Conservation (phyloP, 2,797 vertebrate species). For the Mus minutoides region DNA sequence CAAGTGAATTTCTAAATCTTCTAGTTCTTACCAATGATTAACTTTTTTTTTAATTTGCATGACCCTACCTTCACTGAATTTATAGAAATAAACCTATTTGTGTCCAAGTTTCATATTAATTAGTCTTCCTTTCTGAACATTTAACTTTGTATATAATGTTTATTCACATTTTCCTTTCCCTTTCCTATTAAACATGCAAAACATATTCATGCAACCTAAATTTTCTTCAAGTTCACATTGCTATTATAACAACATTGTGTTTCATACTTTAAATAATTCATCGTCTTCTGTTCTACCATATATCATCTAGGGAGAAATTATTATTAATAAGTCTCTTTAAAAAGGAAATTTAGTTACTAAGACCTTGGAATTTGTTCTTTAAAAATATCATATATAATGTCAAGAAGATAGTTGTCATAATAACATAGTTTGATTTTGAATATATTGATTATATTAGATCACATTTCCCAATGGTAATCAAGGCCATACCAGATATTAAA, state of each 20-base stretch:
- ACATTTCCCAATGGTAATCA: not conserved
- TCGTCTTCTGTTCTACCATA: not conserved
- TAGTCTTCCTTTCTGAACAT: not conserved
- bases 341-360: not conserved
- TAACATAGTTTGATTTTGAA: not conserved
- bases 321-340: not conserved
- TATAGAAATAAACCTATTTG: not conserved
- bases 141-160: not conserved
- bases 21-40: not conserved
- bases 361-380: not conserved
- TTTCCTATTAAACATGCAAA: not conserved
- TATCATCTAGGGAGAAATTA: not conserved
- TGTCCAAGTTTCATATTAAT: not conserved
- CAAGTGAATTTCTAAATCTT: not conserved
- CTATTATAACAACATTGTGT: not conserved
- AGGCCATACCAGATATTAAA: not conserved
- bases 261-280: not conserved
- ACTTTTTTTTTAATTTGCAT: not conserved
- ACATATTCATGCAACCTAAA: not conserved
- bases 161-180: not conserved
- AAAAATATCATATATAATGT: not conserved
- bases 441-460: not conserved
- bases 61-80: not conserved
- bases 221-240: not conserved
- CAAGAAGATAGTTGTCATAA: not conserved